Percentiles rank a stretch among this genome's conserved stretches.
These are phyloP conservation scores for Blastobasis lacticolella DNA, from an alignment of 2,888 invertebrate genomes.

Conservation along the genomic window DNA sequence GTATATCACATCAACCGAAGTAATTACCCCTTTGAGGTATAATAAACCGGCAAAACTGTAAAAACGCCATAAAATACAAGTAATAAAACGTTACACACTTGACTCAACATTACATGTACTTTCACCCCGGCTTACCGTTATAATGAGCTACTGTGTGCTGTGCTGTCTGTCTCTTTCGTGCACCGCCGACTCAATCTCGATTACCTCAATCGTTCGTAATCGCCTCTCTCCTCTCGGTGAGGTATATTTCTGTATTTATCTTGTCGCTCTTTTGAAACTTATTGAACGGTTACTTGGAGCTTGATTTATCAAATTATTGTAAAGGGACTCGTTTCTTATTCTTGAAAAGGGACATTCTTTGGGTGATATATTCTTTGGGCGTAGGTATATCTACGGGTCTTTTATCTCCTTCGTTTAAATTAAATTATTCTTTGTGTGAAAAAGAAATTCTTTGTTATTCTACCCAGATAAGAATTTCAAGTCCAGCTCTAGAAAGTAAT, in stretches of 20 bases:
- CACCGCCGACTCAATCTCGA: conserved; percentile 35
- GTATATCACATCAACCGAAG: too few species aligned
- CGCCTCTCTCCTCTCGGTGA: conserved; percentile 16
- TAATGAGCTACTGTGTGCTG: conserved; percentile 33
- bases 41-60: neutral
- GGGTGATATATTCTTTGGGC: too few species aligned
- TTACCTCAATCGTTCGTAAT: conserved; percentile 37
- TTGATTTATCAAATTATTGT: conserved; percentile 44
- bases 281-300: conserved; percentile 33
- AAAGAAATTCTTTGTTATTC: too few species aligned
- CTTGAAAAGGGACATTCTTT: too few species aligned
- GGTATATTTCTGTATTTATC: conserved; percentile 28
- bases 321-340: conserved; percentile 16
- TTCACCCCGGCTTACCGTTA: conserved; percentile 62
- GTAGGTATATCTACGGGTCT: too few species aligned
- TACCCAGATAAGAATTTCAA: too few species aligned
- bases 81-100: conserved; percentile 16
- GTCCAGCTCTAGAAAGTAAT: too few species aligned
- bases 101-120: conserved; percentile 47
- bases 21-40: too few species aligned
- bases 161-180: conserved; percentile 30
- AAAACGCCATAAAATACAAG: neutral
- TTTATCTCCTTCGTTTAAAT: neutral
- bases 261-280: conserved; percentile 37
- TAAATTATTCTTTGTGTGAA: conserved; percentile 1